A percentile compares a stretch with the other conserved stretches of the same genome.
phyloP scores from a whole-genome alignment of 2,888 invertebrate species.

The Hartigia nigra region DNA sequence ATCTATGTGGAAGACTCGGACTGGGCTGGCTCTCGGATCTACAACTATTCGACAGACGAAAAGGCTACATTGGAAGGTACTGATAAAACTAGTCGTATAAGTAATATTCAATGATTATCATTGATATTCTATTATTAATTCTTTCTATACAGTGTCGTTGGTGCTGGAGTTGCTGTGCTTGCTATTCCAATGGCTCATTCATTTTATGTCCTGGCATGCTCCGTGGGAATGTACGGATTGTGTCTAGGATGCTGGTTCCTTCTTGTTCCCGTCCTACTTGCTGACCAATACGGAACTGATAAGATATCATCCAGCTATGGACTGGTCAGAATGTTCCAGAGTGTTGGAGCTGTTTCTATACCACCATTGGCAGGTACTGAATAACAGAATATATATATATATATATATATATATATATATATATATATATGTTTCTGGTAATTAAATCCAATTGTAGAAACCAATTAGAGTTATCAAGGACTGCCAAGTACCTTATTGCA shows the following conservation, averaged over 20 bases:
- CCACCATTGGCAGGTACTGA: slow-evolving; percentile 76
- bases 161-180: slow-evolving; percentile 77
- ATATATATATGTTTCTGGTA: background rate
- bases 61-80: slow-evolving; percentile 78
- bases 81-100: background rate
- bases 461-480: background rate
- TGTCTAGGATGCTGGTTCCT: slow-evolving; percentile 84
- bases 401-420: background rate
- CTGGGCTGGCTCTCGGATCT: slow-evolving; percentile 81
- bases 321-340: slow-evolving; percentile 81
- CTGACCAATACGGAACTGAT: slow-evolving; percentile 80
- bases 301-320: slow-evolving; percentile 82
- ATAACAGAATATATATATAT: background rate
- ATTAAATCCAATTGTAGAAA: background rate
- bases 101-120: slow-evolving; percentile 13
- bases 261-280: slow-evolving; percentile 78
- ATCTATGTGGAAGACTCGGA: slow-evolving; percentile 77
- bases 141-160: slow-evolving; percentile 71
- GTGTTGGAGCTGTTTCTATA: slow-evolving; percentile 78
- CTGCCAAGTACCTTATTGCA: background rate
- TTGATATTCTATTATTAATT: slow-evolving; percentile 4
- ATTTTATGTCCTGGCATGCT: slow-evolving; percentile 74
- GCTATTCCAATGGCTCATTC: slow-evolving; percentile 75
- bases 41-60: slow-evolving; percentile 76
- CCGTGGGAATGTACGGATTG: slow-evolving; percentile 77